Evolutionary conservation across 2,888 invertebrate genomes (phyloP).

Genomic region (Pterobdella sp.): DNA sequence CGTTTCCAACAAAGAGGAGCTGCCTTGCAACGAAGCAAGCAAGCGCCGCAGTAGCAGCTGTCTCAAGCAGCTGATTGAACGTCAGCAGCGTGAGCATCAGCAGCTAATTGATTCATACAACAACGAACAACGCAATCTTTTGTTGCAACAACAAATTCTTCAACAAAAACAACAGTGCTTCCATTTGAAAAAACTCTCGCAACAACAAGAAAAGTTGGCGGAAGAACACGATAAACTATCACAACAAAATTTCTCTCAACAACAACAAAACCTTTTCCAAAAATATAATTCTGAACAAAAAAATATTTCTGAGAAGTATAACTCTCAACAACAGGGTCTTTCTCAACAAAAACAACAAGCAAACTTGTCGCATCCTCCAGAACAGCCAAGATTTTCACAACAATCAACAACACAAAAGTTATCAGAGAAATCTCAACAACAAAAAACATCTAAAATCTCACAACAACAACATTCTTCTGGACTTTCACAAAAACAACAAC

Average conservation of each 20-base stretch:
- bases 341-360: not conserved
- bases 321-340: too few relatives aligned
- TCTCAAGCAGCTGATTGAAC: too few relatives aligned
- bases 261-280: not conserved
- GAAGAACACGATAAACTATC: not conserved
- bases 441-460: not conserved
- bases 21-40: too few relatives aligned
- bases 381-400: not conserved
- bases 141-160: too few relatives aligned
- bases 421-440: constrained; percentile 4
- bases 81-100: too few relatives aligned
- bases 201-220: not conserved
- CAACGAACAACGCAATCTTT: too few relatives aligned
- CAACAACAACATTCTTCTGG: not conserved
- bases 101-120: too few relatives aligned
- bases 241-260: not conserved
- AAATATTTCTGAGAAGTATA: too few relatives aligned
- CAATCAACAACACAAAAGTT: not conserved
- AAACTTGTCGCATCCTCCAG: not conserved
- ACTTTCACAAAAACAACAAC: not conserved
- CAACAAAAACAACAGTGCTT: too few relatives aligned
- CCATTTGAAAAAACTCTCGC: too few relatives aligned
- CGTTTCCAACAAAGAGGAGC: too few relatives aligned
- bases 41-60: too few relatives aligned
- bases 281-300: not conserved